phyloP scores from a whole-genome alignment of 2,888 invertebrate species.

The Pardosa pseudoannulata region DNA sequence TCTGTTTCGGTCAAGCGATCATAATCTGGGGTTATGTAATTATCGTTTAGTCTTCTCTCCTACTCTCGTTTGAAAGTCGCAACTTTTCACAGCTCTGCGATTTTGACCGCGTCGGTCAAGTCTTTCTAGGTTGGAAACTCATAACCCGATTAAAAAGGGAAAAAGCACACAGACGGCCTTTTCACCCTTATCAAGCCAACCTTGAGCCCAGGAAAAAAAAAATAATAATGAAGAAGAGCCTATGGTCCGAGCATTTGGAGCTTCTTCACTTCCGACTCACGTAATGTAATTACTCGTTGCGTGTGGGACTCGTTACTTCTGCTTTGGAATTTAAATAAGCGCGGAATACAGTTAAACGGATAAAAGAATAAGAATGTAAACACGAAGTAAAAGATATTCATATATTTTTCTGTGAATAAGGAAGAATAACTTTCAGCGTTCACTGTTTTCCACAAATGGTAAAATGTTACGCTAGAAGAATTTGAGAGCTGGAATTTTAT shows the following conservation, averaged over 20 bases:
- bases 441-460: too few relatives aligned
- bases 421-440: too few relatives aligned
- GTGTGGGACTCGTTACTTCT: too few relatives aligned
- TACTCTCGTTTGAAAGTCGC: background rate
- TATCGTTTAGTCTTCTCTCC: background rate
- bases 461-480: too few relatives aligned
- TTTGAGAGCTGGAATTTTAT: too few relatives aligned
- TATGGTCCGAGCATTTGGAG: background rate
- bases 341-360: too few relatives aligned
- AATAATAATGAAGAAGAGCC: too few relatives aligned
- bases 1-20: background rate
- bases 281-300: too few relatives aligned
- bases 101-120: slow-evolving; percentile 1
- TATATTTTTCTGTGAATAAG: too few relatives aligned
- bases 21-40: background rate
- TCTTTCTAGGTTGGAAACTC: background rate
- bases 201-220: background rate
- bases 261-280: background rate
- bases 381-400: too few relatives aligned
- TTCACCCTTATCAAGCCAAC: slow-evolving; percentile 13
- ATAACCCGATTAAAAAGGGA: slow-evolving; percentile 8
- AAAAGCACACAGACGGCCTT: background rate
- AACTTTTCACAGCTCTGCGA: background rate
- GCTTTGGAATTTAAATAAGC: too few relatives aligned
- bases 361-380: too few relatives aligned